Base-by-base conservation (phyloP, 2,113 vertebrate genomes). In the Eleginops maclovinus region DNA sequence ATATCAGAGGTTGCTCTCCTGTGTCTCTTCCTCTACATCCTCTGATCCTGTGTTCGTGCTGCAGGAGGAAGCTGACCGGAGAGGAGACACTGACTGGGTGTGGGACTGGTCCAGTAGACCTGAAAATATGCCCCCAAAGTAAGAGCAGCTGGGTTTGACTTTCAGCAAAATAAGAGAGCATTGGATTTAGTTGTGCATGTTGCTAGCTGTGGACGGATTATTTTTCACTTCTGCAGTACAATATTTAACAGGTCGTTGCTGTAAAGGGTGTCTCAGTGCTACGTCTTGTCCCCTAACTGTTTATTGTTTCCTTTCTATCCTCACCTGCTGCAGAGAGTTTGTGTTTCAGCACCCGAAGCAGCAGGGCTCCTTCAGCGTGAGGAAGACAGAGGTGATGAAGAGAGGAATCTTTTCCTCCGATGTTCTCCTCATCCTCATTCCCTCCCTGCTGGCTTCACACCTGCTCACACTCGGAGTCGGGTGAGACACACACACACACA, bases 71-170 rank as follows among this genome's bases (percentile, higher is more conserved):
- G 74, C 46, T 53, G 94, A 93, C 56, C 84, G 92, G 36, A 65
- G 84, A 15, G 72, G 16, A 17, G 93, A 91, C 60, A 82, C 93
- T 11, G 93, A 94, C 64, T 95, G 94, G 93, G 93, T 94, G 19
- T 94, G 94, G 94, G 92, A 95, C 24, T 94, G 94, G 94, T 94
- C 94, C 88, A 95, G 94, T 77, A 90, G 94, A 77, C 94, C 94
- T 31, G 94, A 94, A 88, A 94, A 94, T 21, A 89, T 94, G 63
- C 94, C 94, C 19, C 94, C 93, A 58, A 94, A 94, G 94, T 95
- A 91, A 93, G 91, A 62, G 4, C 6, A 21, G 11, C 19, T 56
- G 24, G 1, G 44, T 36, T 26, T 13, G 28, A 31, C 28, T 31
- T 31, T 31, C 28, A 31, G 28, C 7, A 2, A 28, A 28, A 28